Percentiles rank a stretch among this genome's conserved stretches.
Evolutionary conservation across 2,113 vertebrate genomes (phyloP).

Genomic region (Macrotus californicus): DNA sequence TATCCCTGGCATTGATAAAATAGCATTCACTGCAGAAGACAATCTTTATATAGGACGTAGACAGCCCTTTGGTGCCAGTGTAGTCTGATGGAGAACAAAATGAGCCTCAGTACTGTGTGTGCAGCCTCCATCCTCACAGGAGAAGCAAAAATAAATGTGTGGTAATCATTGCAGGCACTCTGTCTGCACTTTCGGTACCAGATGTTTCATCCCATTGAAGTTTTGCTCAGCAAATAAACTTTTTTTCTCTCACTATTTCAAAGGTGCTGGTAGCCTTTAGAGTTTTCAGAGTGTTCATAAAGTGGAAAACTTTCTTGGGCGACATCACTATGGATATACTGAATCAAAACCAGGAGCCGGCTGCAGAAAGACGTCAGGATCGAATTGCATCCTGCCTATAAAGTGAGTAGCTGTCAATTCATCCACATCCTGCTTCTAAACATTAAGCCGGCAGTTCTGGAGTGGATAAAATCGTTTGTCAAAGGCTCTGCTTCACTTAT

Average conservation of each 20-base stretch:
- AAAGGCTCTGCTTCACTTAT: not conserved
- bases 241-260: not conserved
- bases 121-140: not conserved
- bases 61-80: not conserved
- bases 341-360: not conserved
- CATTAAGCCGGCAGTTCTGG: not conserved
- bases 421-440: not conserved
- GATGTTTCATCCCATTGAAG: not conserved
- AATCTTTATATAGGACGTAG: not conserved
- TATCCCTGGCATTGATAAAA: not conserved
- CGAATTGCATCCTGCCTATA: not conserved
- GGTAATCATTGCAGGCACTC: not conserved
- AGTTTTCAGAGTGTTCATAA: not conserved
- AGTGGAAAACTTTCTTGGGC: not conserved
- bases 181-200: not conserved
- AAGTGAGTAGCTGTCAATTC: not conserved
- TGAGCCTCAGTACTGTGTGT: not conserved
- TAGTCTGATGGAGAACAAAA: not conserved
- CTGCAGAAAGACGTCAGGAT: not conserved
- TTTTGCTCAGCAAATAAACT: slow-evolving; percentile 25
- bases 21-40: not conserved
- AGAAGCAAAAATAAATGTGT: slow-evolving; percentile 32
- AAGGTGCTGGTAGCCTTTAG: not conserved
- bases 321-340: not conserved
- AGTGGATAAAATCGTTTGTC: not conserved